Evolutionary conservation across 92 coral and sea anemone genomes (phyloP).

Genomic region (Epizoanthus scotinus): DNA sequence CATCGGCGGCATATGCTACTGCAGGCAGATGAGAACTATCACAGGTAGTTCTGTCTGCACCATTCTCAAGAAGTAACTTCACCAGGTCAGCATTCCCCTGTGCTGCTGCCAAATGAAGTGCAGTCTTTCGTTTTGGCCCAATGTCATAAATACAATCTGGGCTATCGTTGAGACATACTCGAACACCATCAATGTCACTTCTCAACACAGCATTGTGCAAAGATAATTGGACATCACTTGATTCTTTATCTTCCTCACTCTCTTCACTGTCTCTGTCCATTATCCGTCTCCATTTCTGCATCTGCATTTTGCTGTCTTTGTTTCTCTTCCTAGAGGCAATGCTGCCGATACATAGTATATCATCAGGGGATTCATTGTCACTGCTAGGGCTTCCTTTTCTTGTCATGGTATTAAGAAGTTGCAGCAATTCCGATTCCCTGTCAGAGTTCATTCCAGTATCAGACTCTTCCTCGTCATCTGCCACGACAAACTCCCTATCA

Average conservation of each 20-base stretch:
- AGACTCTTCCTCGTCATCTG: conserved; percentile 63
- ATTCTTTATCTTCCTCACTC: conserved; percentile 38
- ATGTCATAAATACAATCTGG: conserved; percentile 62
- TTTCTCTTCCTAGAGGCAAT: conserved; percentile 20
- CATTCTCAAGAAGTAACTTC: conserved; percentile 59
- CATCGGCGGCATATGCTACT: conserved; percentile 82
- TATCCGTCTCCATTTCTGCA: conserved; percentile 70
- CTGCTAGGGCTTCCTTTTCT: conserved; percentile 27
- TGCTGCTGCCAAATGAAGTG: conserved; percentile 78
- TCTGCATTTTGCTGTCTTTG: conserved; percentile 33
- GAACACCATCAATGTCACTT: conserved; percentile 52
- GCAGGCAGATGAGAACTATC: conserved; percentile 79
- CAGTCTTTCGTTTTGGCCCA: conserved; percentile 75
- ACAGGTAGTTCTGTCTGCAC: conserved; percentile 69
- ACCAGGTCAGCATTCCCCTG: conserved; percentile 70
- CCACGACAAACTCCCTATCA: conserved; percentile 84
- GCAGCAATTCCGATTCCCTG: conserved; percentile 64
- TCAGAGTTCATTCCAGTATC: conserved; percentile 77
- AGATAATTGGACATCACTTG: conserved; percentile 25
- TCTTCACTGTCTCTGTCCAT: conserved; percentile 67
- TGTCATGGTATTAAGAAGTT: conserved; percentile 61
- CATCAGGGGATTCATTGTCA: neutral
- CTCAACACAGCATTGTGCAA: conserved; percentile 64
- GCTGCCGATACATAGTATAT: conserved; percentile 16
- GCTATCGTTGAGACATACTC: conserved; percentile 46